phyloP scores from a whole-genome alignment of 2,797 vertebrate genomes.

The Schizothorax lantsangensis region DNA sequence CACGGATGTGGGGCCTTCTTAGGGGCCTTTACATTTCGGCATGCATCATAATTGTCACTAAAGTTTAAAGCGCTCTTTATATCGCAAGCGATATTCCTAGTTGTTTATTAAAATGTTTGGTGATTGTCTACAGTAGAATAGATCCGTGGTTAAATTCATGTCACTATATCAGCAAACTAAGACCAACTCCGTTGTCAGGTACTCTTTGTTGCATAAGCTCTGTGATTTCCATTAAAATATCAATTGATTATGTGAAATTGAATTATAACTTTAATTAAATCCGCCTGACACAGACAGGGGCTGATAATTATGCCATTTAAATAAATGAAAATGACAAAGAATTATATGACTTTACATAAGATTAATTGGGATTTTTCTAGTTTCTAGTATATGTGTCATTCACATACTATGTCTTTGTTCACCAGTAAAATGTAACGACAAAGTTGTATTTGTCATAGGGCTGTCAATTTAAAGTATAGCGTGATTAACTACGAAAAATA shows the following conservation, averaged over 20 bases:
- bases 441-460: conserved; percentile 17
- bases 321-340: conserved; percentile 68
- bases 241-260: conserved; percentile 69
- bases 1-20: conserved; percentile 2
- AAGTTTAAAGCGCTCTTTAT: not conserved
- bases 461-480: conserved; percentile 5
- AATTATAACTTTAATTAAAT: conserved; percentile 73
- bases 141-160: conserved; percentile 38
- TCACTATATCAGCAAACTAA: conserved; percentile 60
- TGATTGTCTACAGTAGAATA: conserved; percentile 37
- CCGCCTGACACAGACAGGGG: conserved; percentile 57
- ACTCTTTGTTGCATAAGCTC: conserved; percentile 56
- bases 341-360: conserved; percentile 59
- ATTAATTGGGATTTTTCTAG: conserved; percentile 53
- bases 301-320: conserved; percentile 69
- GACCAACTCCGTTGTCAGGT: conserved; percentile 45
- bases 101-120: not conserved
- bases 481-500: conserved; percentile 21
- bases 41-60: not conserved
- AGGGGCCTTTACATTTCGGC: not conserved
- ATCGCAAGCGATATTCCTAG: too few species aligned
- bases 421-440: not conserved
- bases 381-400: conserved; percentile 53
- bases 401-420: not conserved
- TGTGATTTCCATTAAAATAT: conserved; percentile 64